These are phyloP conservation scores for Melipona bicolor DNA, from an alignment of 2,888 invertebrate species.

Conservation along the genomic window DNA sequence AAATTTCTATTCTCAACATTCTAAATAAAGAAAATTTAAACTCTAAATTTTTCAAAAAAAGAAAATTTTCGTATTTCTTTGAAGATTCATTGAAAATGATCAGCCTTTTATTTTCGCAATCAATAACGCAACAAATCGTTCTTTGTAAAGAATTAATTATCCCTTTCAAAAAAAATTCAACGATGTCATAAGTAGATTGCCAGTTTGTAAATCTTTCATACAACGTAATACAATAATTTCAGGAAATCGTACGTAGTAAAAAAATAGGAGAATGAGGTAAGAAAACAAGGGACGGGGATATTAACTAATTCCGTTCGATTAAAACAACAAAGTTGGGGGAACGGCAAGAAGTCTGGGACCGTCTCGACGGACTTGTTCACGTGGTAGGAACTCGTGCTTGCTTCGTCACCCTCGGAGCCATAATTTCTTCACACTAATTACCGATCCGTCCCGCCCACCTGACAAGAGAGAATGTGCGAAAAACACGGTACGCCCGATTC, in stretches of 20 bases:
- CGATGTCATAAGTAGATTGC: not conserved
- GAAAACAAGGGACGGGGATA: conserved; percentile 4
- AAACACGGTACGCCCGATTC: conserved; percentile 29
- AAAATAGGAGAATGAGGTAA: not conserved
- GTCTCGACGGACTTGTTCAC: conserved; percentile 58
- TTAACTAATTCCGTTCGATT: conserved; percentile 63
- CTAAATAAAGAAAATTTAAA: not conserved
- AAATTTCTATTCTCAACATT: not conserved
- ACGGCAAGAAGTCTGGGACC: conserved; percentile 61
- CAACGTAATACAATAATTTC: not conserved
- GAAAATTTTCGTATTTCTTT: not conserved
- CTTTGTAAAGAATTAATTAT: not conserved
- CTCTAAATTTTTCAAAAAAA: not conserved
- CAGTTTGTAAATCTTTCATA: not conserved
- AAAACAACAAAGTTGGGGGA: conserved; percentile 55
- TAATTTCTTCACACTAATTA: conserved; percentile 67
- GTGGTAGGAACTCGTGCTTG: conserved; percentile 65
- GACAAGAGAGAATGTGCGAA: conserved; percentile 63
- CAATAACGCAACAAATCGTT: not conserved
- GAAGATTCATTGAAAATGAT: too few species aligned
- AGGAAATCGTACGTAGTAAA: conserved; percentile 1
- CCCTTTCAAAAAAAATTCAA: not conserved
- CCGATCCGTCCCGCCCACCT: conserved; percentile 65
- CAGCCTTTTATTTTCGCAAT: too few species aligned
- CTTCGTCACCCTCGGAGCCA: conserved; percentile 66